Evolutionary conservation across 2,888 invertebrate species (phyloP), one percentile per base, ranked within the genome.

Genomic region (Philaethria dido): DNA sequence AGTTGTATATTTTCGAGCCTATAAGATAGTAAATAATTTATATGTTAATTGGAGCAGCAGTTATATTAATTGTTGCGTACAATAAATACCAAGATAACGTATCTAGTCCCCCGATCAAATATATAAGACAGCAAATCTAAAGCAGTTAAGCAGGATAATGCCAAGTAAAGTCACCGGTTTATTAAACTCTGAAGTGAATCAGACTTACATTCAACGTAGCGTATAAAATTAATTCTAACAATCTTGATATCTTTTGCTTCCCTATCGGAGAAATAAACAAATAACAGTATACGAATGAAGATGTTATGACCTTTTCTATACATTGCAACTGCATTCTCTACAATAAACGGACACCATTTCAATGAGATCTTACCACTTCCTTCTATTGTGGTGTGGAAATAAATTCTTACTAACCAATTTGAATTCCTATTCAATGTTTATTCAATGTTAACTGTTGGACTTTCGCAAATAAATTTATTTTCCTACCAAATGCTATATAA

Each of bases 181-280:
- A 72, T 70, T 73, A 73, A 72, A 73, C 74, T 77, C 76, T 73
- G 76, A 77, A 78, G 78, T 77, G 77, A 77, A 77, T 77, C 71
- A 74, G 62, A 68, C 68, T 70, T 69, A 74, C 74, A 73, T 78
- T 77, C 75, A 75, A 75, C 75, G 70, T 70, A 74, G 68, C 73
- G 73, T 72, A 72, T 73, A 70, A 74, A 75, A 76, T 76, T 76
- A 75, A 79, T 79, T 72, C 71, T 59, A 71, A 69, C 70, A 72
- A 68, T 72, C 75, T 73, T 72, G 72, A 72, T 74, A 73, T 74
- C 72, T 75, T 70, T 64, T 50, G 71, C 74, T 75, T 77, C 73
- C 77, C 74, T 72, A 69, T 73, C 70, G 72, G 69, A 71, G 67
- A 68, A 68, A 72, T 69, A 70, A 73, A 73, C 70, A 72, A 72